Evolutionary conservation across 2,888 invertebrate genomes (phyloP), one percentile per base, ranked within the genome.

Genomic region (Brenthis ino): DNA sequence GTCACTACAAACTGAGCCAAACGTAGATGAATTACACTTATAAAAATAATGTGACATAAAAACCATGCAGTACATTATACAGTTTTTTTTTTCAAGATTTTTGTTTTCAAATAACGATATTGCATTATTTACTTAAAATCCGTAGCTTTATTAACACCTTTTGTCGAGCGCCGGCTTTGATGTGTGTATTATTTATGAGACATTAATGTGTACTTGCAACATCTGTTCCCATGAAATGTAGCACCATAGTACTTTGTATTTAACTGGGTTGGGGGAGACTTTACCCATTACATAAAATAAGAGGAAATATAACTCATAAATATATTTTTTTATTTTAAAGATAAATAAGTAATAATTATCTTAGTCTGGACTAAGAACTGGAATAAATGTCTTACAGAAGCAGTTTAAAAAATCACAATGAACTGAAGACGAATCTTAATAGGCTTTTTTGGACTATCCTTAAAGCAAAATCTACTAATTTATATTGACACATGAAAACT

Each of bases 211-310:
- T 65, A 68, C 65, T 57, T 33, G 64, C 56, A 70, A 60, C 70
- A 70, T 66, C 64, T 64, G 68, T 72, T 66, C 24, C 57, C 67
- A 60, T 68, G 50, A 68, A 72, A 65, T 68, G 53, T 63, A 24
- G 20, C 43, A 54, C 33, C 63, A 53, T 43, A n/a, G 14, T 43
- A 54, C 43, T 63, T 54, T 63, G 53, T 53, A 54, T 63, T 63
- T 54, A 53, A 63, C 54, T 37, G 43, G 37, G 43, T 63, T 53
- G 53, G 37, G 53, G 20, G 33, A 54, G 43, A 63, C 14, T 37
- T 51, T 11, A 37, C 53, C 28, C 60, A 28, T 60, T 60, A 60
- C n/a, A 60, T n/a, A 13, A 33, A 48, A 28, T 24, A 16, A 33
- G 50, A 50, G n/a, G n/a, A 28, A 43, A 11, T 11, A 43, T 43